Evolutionary conservation across 2,888 invertebrate species (phyloP).

Genomic region (Drosophila eohydei): DNA sequence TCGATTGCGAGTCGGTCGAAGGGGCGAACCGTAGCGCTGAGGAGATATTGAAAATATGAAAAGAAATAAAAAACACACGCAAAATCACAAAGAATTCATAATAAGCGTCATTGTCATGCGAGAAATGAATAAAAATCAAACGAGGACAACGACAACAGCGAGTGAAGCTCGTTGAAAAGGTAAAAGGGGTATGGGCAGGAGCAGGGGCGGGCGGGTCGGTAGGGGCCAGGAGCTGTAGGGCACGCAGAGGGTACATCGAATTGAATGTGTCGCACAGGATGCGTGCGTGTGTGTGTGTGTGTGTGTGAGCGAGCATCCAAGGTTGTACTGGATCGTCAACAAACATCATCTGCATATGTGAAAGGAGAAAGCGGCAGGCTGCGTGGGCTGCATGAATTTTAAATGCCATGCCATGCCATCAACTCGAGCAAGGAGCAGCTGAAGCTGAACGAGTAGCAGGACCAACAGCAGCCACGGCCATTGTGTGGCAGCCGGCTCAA

Average conservation of each 20-base stretch:
- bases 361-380: slow-evolving; percentile 41
- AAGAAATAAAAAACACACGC: slow-evolving; percentile 66
- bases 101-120: slow-evolving; percentile 83
- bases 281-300: slow-evolving; percentile 57
- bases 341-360: slow-evolving; percentile 69
- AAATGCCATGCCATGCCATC: slow-evolving; percentile 64
- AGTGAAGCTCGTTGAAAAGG: slow-evolving; percentile 52
- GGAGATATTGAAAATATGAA: slow-evolving; percentile 76
- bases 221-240: slow-evolving; percentile 20
- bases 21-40: slow-evolving; percentile 37
- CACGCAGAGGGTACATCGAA: slow-evolving; percentile 58
- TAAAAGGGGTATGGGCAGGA: slow-evolving; percentile 60
- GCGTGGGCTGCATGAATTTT: slow-evolving; percentile 73
- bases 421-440: slow-evolving; percentile 33
- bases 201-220: background rate
- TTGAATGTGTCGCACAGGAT: slow-evolving; percentile 76
- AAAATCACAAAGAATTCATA: slow-evolving; percentile 82
- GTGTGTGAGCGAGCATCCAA: slow-evolving; percentile 45
- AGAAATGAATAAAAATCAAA: slow-evolving; percentile 77
- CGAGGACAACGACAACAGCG: slow-evolving; percentile 49
- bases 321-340: slow-evolving; percentile 46
- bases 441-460: slow-evolving; percentile 17
- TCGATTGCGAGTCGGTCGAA: slow-evolving; percentile 47
- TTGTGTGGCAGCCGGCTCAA: slow-evolving; percentile 38
- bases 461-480: slow-evolving; percentile 29